A percentile compares a stretch with the other conserved stretches of the same genome.
phyloP scores from a whole-genome alignment of 2,113 vertebrate genomes.

The Psettodes erumei region DNA sequence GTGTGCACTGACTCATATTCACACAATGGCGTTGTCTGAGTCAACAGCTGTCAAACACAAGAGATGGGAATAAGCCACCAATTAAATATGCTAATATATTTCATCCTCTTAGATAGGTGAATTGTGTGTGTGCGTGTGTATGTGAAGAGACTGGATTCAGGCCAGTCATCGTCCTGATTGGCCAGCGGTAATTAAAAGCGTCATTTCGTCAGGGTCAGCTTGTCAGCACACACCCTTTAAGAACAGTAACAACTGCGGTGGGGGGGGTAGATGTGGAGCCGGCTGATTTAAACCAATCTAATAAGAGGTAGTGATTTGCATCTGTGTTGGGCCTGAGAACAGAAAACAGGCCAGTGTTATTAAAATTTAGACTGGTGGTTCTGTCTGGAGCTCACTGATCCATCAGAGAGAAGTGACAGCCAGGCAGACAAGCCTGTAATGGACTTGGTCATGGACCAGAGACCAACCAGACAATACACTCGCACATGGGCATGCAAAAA shows the following conservation, averaged over 20 bases:
- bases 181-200: slow-evolving; percentile 54
- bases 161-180: slow-evolving; percentile 43
- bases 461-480: slow-evolving; percentile 45
- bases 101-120: slow-evolving; percentile 70
- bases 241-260: slow-evolving; percentile 26
- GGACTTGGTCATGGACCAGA: slow-evolving; percentile 71
- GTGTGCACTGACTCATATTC: slow-evolving; percentile 69
- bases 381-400: slow-evolving; percentile 75
- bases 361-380: slow-evolving; percentile 61
- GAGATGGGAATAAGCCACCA: slow-evolving; percentile 54
- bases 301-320: slow-evolving; percentile 61
- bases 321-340: slow-evolving; percentile 37
- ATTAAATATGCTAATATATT: slow-evolving; percentile 79
- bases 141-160: slow-evolving; percentile 35
- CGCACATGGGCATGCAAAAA: slow-evolving; percentile 30
- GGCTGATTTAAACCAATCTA: slow-evolving; percentile 46
- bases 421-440: slow-evolving; percentile 72
- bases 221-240: slow-evolving; percentile 16
- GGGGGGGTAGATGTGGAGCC: background rate
- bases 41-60: slow-evolving; percentile 79
- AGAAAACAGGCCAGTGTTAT: slow-evolving; percentile 50
- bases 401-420: slow-evolving; percentile 72
- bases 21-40: slow-evolving; percentile 66
- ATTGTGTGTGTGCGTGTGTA: slow-evolving; percentile 61
- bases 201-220: slow-evolving; percentile 35